phyloP scores from a whole-genome alignment of 2,797 vertebrate species.

The Acridotheres tristis region DNA sequence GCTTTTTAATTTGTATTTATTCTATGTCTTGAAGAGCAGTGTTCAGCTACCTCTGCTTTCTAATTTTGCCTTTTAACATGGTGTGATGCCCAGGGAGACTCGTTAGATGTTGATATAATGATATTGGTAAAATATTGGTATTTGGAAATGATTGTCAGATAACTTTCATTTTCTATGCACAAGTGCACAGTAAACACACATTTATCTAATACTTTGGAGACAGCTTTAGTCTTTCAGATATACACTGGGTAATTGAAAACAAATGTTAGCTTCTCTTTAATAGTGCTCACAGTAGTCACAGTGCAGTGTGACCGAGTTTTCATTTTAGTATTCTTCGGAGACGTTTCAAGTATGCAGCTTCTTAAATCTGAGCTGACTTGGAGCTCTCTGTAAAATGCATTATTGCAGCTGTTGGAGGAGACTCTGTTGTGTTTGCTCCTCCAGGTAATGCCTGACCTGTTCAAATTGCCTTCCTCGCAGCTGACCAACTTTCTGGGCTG shows the following conservation, averaged over 20 bases:
- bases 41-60: not conserved
- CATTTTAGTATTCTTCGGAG: not conserved
- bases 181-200: not conserved
- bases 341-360: not conserved
- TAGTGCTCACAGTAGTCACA: not conserved
- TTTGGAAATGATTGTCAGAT: slow-evolving; percentile 11
- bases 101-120: not conserved
- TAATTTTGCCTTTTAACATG: not conserved
- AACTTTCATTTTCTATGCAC: not conserved
- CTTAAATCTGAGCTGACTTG: not conserved
- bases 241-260: not conserved
- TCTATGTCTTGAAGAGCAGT: not conserved
- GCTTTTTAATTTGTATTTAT: not conserved
- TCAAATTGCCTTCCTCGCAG: rapidly evolving
- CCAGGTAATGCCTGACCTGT: not conserved
- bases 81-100: not conserved
- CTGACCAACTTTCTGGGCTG: not conserved
- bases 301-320: not conserved
- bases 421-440: not conserved
- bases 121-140: not conserved
- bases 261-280: slow-evolving; percentile 38
- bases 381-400: not conserved
- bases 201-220: not conserved
- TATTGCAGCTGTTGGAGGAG: not conserved
- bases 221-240: not conserved